Evolutionary conservation across 2,888 invertebrate species (phyloP).

Genomic region (Petrolisthes cinctipes): DNA sequence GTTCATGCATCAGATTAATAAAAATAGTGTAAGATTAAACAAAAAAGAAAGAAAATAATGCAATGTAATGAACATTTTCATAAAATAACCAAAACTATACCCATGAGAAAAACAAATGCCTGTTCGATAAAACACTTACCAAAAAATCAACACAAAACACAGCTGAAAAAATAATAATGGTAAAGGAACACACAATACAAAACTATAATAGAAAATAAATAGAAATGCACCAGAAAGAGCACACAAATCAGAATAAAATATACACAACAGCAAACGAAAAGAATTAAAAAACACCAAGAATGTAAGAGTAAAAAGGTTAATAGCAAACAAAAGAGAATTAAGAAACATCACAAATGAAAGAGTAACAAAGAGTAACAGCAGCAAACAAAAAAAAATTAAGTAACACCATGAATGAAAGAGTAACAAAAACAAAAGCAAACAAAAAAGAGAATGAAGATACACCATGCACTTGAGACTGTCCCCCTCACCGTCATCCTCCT

Average conservation of each 20-base stretch:
- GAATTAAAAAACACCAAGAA: background rate
- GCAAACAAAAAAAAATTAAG: background rate
- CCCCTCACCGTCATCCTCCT: constrained; percentile 76
- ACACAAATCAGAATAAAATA: background rate
- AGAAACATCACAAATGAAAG: background rate
- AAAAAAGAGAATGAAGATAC: constrained; percentile 2
- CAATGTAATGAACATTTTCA: too few species aligned
- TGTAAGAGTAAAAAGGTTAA: background rate
- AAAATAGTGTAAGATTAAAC: too few species aligned
- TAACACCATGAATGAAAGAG: background rate
- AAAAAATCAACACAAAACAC: background rate
- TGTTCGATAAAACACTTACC: too few species aligned
- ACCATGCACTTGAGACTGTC: background rate
- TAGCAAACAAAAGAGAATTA: background rate
- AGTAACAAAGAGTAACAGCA: background rate
- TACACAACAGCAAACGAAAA: background rate
- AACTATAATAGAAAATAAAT: background rate
- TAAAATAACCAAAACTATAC: too few species aligned
- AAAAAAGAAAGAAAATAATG: too few species aligned
- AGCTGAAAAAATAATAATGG: background rate
- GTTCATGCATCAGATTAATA: too few species aligned
- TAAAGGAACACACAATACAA: background rate
- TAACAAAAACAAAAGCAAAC: background rate
- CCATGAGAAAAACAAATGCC: too few species aligned
- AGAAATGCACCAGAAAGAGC: background rate